Conservation (phyloP, 2,797 vertebrate genomes). For the Tenualosa thibaudeaui region DNA sequence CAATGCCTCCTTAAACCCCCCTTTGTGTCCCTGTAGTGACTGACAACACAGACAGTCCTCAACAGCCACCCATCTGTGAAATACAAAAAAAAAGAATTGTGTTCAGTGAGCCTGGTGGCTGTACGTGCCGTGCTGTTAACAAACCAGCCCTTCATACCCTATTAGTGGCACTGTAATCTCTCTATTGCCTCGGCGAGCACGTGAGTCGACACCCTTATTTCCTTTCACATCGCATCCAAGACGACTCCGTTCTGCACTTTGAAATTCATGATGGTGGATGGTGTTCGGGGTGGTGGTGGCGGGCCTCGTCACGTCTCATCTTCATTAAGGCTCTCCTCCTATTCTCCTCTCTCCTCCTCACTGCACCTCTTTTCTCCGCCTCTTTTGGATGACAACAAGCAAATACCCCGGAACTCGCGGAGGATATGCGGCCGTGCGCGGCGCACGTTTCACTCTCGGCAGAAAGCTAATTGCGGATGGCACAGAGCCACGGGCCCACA, state of each 20-base stretch:
- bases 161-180: conserved; percentile 1
- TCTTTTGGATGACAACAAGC: background rate
- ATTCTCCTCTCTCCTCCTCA: too few species aligned
- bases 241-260: background rate
- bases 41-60: background rate
- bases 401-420: background rate
- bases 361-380: background rate
- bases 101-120: background rate
- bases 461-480: conserved; percentile 38
- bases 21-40: background rate
- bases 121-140: background rate
- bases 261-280: background rate
- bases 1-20: background rate
- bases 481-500: conserved; percentile 44
- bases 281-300: background rate
- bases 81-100: too few species aligned
- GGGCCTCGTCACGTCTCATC: background rate
- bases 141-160: background rate
- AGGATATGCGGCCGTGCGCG: background rate
- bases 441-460: background rate
- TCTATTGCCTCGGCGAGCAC: background rate
- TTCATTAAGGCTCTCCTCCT: background rate
- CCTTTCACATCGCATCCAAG: background rate
- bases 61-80: background rate
- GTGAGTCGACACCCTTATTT: background rate